These are phyloP conservation scores for Chaetodon trifasciatus DNA, from an alignment of 2,797 vertebrate genomes.

Conservation along the genomic window DNA sequence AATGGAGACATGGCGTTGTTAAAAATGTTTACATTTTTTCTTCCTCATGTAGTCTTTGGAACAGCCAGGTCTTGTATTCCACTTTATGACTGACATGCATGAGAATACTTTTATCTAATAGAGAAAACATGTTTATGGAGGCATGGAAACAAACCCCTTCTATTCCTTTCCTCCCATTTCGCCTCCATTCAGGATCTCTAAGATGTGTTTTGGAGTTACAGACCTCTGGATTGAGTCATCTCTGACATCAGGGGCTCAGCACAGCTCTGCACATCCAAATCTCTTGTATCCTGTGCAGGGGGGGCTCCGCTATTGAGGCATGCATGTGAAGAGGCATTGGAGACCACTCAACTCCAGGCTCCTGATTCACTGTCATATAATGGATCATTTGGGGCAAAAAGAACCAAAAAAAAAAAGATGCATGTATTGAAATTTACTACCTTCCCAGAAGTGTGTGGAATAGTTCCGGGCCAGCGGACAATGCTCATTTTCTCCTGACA, in stretches of 20 bases:
- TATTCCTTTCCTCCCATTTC: constrained; percentile 41
- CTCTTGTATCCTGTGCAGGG: constrained; percentile 78
- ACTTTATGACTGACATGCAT: constrained; percentile 39
- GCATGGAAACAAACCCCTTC: constrained; percentile 51
- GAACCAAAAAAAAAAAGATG: constrained; percentile 74
- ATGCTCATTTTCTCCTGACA: constrained; percentile 58
- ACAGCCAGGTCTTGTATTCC: constrained; percentile 19
- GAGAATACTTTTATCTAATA: constrained; percentile 55
- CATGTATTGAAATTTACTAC: constrained; percentile 77
- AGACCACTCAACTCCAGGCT: constrained; percentile 80
- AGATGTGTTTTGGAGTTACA: constrained; percentile 63
- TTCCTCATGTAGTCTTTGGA: constrained; percentile 36
- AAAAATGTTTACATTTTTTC: constrained; percentile 53
- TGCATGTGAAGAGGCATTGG: constrained; percentile 79
- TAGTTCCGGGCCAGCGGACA: constrained; percentile 56
- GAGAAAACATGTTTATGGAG: constrained; percentile 63
- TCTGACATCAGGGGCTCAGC: constrained; percentile 75
- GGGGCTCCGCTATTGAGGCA: constrained; percentile 64
- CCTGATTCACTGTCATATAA: constrained; percentile 85
- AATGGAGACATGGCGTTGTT: constrained; percentile 47
- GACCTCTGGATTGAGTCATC: constrained; percentile 80
- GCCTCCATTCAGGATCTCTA: constrained; percentile 49
- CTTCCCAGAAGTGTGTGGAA: constrained; percentile 81
- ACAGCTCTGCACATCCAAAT: constrained; percentile 75
- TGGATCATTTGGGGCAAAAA: constrained; percentile 81